These are phyloP conservation scores for Capromys pilorides DNA, from an alignment of 2,797 vertebrate species.

Conservation along the genomic window DNA sequence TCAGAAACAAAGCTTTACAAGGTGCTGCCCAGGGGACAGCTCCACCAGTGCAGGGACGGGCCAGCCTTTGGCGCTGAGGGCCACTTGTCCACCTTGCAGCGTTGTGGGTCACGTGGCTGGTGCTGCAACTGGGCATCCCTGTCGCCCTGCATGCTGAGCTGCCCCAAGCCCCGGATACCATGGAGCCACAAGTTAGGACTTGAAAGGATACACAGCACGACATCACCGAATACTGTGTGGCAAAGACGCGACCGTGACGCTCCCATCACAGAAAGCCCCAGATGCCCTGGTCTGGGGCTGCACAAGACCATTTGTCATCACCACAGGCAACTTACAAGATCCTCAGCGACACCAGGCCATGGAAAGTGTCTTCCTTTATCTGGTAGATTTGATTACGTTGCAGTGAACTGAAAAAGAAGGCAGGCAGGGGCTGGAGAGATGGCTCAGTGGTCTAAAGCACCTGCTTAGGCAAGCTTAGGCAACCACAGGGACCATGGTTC, in stretches of 20 bases:
- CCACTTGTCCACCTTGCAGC: no score
- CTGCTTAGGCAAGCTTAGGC: no score
- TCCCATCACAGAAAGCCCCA: not conserved
- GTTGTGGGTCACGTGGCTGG: not conserved
- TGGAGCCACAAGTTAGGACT: not conserved
- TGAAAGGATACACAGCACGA: not conserved
- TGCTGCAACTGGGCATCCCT: not conserved
- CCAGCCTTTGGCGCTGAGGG: not conserved
- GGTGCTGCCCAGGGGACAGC: not conserved
- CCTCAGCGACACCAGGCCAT: slow-evolving; percentile 91
- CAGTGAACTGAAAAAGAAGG: slow-evolving; percentile 88
- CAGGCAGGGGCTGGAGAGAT: no score
- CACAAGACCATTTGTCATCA: not conserved
- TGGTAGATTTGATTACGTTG: slow-evolving; percentile 94
- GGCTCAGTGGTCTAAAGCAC: no score
- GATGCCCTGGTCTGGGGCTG: not conserved
- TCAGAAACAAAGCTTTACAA: not conserved
- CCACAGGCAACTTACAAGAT: slow-evolving; percentile 91
- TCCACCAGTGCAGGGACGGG: not conserved
- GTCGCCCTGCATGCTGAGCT: no score
- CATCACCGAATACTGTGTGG: no score
- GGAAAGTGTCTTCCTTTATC: slow-evolving; percentile 92
- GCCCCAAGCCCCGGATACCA: no score
- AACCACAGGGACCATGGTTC: no score
- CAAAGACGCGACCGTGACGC: rapidly evolving